Conservation (phyloP, 1,140 invertebrate species). For the Eubasilissa regina region DNA sequence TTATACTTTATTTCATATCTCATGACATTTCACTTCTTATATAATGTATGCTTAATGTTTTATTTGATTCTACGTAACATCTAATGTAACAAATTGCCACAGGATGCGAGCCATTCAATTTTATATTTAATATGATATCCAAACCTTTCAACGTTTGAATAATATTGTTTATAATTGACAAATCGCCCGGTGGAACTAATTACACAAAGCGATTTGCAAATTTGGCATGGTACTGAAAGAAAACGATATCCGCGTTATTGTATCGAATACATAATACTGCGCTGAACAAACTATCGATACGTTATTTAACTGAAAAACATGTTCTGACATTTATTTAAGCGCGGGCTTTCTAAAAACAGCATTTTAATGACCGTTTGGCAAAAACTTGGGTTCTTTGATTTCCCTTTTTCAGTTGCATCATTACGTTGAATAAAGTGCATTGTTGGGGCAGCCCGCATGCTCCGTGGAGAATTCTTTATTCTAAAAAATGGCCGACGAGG, state of each 20-base stretch:
- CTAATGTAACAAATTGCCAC: no score
- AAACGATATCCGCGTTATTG: background rate
- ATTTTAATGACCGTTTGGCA: slow-evolving; percentile 47
- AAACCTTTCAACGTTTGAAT: no score
- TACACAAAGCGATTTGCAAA: background rate
- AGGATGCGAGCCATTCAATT: no score
- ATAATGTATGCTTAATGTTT: no score
- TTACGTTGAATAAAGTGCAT: slow-evolving; percentile 51
- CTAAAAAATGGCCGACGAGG: slow-evolving; percentile 12
- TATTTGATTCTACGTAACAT: no score
- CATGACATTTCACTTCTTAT: no score
- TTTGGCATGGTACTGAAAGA: background rate
- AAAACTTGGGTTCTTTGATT: slow-evolving; percentile 29
- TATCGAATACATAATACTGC: background rate
- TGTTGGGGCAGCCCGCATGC: slow-evolving; percentile 48
- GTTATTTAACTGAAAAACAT: slow-evolving; percentile 22
- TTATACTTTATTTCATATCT: no score
- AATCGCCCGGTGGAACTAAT: background rate
- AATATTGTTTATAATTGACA: no score
- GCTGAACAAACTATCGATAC: background rate
- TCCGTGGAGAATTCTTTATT: slow-evolving; percentile 22
- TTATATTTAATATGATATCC: no score
- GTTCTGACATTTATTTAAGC: slow-evolving; percentile 31
- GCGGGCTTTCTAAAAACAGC: slow-evolving; percentile 38
- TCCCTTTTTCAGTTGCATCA: slow-evolving; percentile 45